phyloP scores from a whole-genome alignment of 1,140 invertebrate genomes.

The Formica selysi region DNA sequence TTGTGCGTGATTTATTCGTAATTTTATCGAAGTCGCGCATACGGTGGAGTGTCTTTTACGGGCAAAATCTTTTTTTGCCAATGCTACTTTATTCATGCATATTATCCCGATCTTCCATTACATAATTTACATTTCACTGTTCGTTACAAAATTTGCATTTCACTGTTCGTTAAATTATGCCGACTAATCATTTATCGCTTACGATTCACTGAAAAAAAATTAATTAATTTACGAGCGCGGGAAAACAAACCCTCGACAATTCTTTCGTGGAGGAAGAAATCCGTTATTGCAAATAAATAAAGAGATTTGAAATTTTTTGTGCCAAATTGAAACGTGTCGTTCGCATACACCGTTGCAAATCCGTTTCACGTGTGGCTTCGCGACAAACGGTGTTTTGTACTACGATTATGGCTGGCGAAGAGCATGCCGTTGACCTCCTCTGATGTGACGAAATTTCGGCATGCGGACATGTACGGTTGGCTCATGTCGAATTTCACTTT shows the following conservation, averaged over 20 bases:
- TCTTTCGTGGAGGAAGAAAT: not conserved
- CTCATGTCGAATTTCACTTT: slow-evolving; percentile 81
- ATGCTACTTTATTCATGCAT: not conserved
- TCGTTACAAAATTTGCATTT: slow-evolving; percentile 39
- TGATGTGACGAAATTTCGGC: slow-evolving; percentile 68
- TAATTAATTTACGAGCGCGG: not conserved
- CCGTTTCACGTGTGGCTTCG: slow-evolving; percentile 9
- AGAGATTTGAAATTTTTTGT: not conserved
- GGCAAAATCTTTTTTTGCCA: slow-evolving; percentile 21
- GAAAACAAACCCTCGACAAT: not conserved
- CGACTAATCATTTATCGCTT: not conserved
- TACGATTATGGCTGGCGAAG: slow-evolving; percentile 63
- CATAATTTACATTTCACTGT: slow-evolving; percentile 34
- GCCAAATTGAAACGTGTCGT: slow-evolving; percentile 19
- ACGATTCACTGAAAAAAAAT: not conserved
- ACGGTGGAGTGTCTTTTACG: slow-evolving; percentile 62
- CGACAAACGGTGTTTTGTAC: not conserved
- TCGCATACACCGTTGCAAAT: not conserved
- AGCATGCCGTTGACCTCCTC: slow-evolving; percentile 38
- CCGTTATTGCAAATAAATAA: not conserved
- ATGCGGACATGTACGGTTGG: slow-evolving; percentile 31
- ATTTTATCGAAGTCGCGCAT: slow-evolving; percentile 63
- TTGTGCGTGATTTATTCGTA: slow-evolving; percentile 70
- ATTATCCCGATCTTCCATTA: slow-evolving; percentile 13
- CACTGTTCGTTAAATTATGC: slow-evolving; percentile 36